These are phyloP conservation scores for Orchestes rusci DNA, from an alignment of 2,888 invertebrate genomes.

Conservation along the genomic window DNA sequence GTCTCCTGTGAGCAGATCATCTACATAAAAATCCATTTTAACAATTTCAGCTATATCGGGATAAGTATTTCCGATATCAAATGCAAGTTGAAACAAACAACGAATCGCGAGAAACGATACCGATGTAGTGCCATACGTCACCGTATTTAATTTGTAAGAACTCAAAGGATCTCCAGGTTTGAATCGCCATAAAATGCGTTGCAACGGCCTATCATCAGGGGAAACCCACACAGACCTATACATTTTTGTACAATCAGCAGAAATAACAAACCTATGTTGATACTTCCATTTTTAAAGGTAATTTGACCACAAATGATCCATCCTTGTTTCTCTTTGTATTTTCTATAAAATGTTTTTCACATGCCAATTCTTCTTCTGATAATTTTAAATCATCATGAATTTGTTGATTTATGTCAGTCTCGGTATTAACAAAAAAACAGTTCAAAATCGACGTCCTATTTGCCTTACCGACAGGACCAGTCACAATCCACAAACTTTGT, in stretches of 20 bases:
- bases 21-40: constrained; percentile 25
- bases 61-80: constrained; percentile 10
- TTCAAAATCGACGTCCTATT: not conserved
- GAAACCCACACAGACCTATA: constrained; percentile 20
- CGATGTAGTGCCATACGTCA: constrained; percentile 24
- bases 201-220: constrained; percentile 13
- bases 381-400: too few relatives aligned
- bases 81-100: constrained; percentile 20
- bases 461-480: too few relatives aligned
- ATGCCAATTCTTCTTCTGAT: too few relatives aligned
- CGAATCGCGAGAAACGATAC: constrained; percentile 21
- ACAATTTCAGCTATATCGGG: constrained; percentile 19
- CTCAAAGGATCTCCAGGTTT: constrained; percentile 7
- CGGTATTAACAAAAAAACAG: too few relatives aligned
- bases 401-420: too few relatives aligned
- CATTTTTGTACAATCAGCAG: constrained; percentile 25
- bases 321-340: too few relatives aligned
- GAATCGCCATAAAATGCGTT: constrained; percentile 22
- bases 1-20: constrained; percentile 20
- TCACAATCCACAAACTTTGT: too few relatives aligned
- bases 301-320: too few relatives aligned
- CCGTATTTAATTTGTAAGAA: constrained; percentile 18
- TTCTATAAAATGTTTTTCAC: too few relatives aligned
- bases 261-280: constrained; percentile 20
- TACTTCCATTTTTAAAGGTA: too few relatives aligned